Base-by-base conservation (phyloP, 2,797 vertebrate genomes). In the Poeciliopsis presidionis region DNA sequence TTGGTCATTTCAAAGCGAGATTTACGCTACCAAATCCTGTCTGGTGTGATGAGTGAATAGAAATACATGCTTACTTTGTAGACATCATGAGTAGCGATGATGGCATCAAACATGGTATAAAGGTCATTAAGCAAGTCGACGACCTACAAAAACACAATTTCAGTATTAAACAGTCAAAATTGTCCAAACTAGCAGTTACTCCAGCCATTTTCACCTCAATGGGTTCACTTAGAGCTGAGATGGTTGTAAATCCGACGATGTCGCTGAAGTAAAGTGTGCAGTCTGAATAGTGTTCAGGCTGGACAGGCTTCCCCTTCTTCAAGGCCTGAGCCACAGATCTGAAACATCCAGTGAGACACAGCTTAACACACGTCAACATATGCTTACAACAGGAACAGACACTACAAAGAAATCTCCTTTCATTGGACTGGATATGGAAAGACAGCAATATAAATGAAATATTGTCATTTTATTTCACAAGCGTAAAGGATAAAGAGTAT, bases 31-130 rank as follows among this genome's bases (percentile, higher is more conserved):
- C 36, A 39, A 36, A 39, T 18, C 16, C 22, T 39, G 30, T 61
- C 59, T 33, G 28, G 30, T 33, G 14, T 18, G 30, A 33, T 45
- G 20, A 73, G 30, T 53, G 45, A 47, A 72, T 53, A 43, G 67
- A 51, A 51, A 6, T 0, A 30, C 51, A 9, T 75, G 39, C 5
- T 46, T 77, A 97, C 97, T 96, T 98, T 98, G 76, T 98, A 97
- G 76, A 98, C 97, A 0, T 97, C 97, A 0, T 98, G 97, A 51
- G 94, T 86, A 0, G 94, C 96, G 0, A 98, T 98, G 90, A 98
- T 98, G 93, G 97, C 97, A n/a, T 98, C 97, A 4, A 98, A 98
- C 88, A 96, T 94, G 0, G 97, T 97, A 90, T 98, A 98, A 22
- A 98, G 96, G 82, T 97, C 97, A 0, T 97, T 97, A 33, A 98